These are phyloP conservation scores for Pocillopora damicornis DNA, from an alignment of 64 coral and sea anemone species.

Conservation along the genomic window DNA sequence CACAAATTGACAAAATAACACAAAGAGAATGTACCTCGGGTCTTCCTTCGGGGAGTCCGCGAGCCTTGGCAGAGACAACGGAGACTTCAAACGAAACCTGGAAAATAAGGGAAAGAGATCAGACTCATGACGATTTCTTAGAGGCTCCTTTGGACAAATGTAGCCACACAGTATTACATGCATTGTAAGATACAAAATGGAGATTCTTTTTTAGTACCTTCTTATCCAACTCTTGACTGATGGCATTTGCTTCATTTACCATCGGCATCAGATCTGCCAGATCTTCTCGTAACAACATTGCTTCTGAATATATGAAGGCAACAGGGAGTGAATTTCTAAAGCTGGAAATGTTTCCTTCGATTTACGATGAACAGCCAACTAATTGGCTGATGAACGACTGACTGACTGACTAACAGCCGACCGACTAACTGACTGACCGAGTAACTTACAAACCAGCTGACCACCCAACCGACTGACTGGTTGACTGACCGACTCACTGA, in stretches of 20 bases:
- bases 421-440: no score
- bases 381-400: no score
- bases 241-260: slow-evolving; percentile 92
- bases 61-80: slow-evolving; percentile 81
- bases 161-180: no score
- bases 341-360: no score
- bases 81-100: slow-evolving; percentile 85
- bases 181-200: no score
- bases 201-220: slow-evolving; percentile 27
- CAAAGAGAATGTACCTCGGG: slow-evolving; percentile 53
- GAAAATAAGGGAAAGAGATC: neutral
- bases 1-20: neutral
- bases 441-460: no score
- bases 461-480: no score
- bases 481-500: no score
- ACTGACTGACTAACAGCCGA: no score
- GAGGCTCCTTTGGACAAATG: neutral
- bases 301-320: slow-evolving; percentile 24
- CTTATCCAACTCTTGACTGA: slow-evolving; percentile 85
- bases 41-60: slow-evolving; percentile 71
- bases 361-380: no score
- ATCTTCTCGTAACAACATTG: slow-evolving; percentile 75
- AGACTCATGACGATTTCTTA: neutral
- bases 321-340: neutral
- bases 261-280: slow-evolving; percentile 85